Conservation (phyloP, 1,140 invertebrate species). For the Neuroterus valhalla region DNA sequence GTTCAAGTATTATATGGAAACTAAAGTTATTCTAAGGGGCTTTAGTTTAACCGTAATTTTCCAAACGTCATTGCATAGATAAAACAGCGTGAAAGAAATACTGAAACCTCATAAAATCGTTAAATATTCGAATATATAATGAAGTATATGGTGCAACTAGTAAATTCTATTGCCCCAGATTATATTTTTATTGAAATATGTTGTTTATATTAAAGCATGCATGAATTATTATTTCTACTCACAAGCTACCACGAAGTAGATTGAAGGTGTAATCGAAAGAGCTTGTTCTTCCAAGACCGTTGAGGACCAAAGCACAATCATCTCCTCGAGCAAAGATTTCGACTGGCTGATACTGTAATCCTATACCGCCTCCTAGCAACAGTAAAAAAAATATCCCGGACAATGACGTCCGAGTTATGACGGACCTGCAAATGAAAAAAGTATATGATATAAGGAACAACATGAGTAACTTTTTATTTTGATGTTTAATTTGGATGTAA, state of each 20-base stretch:
- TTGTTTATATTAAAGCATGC: background rate
- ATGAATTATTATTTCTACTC: conserved; percentile 69
- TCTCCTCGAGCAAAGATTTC: conserved; percentile 71
- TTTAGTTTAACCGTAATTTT: too few species aligned
- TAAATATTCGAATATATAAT: too few species aligned
- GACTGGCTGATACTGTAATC: conserved; percentile 66
- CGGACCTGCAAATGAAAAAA: conserved; percentile 48
- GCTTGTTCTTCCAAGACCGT: conserved; percentile 83
- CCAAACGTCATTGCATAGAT: too few species aligned
- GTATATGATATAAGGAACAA: background rate
- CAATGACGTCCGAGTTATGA: conserved; percentile 44
- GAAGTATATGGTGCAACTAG: too few species aligned
- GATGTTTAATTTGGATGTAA: too few species aligned
- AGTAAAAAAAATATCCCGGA: conserved; percentile 2
- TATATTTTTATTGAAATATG: background rate
- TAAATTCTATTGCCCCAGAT: too few species aligned
- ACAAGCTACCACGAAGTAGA: conserved; percentile 83
- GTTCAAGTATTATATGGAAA: too few species aligned
- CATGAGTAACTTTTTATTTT: too few species aligned
- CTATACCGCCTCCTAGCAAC: conserved; percentile 41
- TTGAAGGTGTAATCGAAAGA: conserved; percentile 89
- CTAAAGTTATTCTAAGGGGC: too few species aligned
- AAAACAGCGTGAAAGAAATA: too few species aligned
- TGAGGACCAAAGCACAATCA: conserved; percentile 86
- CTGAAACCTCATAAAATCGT: too few species aligned